Percentiles rank a stretch among this genome's conserved stretches.
These are phyloP conservation scores for Paracanthobrama guichenoti DNA, from an alignment of 2,113 vertebrate genomes.

Conservation along the genomic window DNA sequence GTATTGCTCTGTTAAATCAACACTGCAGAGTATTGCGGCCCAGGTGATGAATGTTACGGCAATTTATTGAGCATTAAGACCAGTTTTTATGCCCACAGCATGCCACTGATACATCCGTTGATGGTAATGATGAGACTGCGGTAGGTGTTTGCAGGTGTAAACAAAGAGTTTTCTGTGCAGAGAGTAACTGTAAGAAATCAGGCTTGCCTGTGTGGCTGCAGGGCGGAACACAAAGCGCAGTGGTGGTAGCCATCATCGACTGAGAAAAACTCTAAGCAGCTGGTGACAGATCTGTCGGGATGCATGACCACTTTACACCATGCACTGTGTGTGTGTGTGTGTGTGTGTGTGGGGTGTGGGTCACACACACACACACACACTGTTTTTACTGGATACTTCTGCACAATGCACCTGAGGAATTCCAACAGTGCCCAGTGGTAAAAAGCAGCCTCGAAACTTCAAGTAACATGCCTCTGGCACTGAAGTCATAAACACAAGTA, in stretches of 20 bases:
- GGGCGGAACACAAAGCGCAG: constrained; percentile 67
- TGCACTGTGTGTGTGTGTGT: constrained; percentile 55
- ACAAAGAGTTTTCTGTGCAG: constrained; percentile 14
- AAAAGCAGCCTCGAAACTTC: constrained; percentile 62
- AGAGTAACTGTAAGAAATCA: constrained; percentile 59
- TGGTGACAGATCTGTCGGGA: constrained; percentile 73
- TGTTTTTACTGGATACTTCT: constrained; percentile 74
- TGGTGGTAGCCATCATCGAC: constrained; percentile 68
- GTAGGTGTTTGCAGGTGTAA: constrained; percentile 43
- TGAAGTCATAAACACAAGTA: constrained; percentile 42
- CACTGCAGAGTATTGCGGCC: constrained; percentile 48
- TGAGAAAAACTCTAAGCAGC: constrained; percentile 67
- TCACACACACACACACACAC: constrained; percentile 52
- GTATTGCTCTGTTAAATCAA: constrained; percentile 48
- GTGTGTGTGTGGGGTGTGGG: constrained; percentile 46
- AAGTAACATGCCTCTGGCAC: constrained; percentile 55
- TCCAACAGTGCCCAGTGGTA: constrained; percentile 67
- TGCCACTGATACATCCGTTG: neutral
- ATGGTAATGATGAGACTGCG: constrained; percentile 10
- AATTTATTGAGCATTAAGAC: constrained; percentile 31
- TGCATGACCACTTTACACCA: constrained; percentile 73
- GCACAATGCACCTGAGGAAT: constrained; percentile 71
- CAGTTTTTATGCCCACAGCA: constrained; percentile 7
- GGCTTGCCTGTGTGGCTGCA: constrained; percentile 58
- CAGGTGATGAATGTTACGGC: constrained; percentile 38